Evolutionary conservation across 2,113 vertebrate species (phyloP), one percentile per base, ranked within the genome.

Genomic region (Macroglossus sobrinus): DNA sequence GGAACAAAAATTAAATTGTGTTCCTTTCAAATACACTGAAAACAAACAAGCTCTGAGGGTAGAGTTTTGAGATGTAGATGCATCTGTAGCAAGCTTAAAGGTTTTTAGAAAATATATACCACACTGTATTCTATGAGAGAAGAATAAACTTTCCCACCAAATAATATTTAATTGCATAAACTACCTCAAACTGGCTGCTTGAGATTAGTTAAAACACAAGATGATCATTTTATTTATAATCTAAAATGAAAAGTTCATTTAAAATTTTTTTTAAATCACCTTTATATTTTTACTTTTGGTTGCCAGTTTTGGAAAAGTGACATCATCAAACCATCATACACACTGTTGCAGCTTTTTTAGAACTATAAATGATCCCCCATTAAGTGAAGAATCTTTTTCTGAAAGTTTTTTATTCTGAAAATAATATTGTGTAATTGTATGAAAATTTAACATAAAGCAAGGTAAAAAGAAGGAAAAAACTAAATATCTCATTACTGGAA

Each of bases 221-320:
- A 16, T 50, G 47, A 53, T 35, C 64, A 43, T 66, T 89, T 88
- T 64, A 76, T 22, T 69, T 66, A 24, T 38, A 68, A 71, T 71
- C 40, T 88, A 76, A 90, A 88, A 38, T 55, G 50, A 43, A 72
- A 94, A 86, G 22, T 89, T 72, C 82, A 75, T 71, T 89, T 72
- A 68, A 82, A 76, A 59, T 50, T 50, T 50, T 50, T 50, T 79
- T 59, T 92, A 88, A 69, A 45, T 89, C 30, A 33, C 74, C 50
- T 53, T 16, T 15, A 15, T n/a, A 3, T 30, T 80, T 93, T 88
- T 84, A 43, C 15, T 43, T 93, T 94, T 69, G n/a, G 5, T 89
- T 40, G 10, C 64, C 16, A 63, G 7, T 74, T 13, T 21, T 21
- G 3, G 71, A 35, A n/a, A 82, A 89, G 33, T 59, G 38, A 84